Percentiles rank a stretch among this genome's conserved stretches.
Conservation (phyloP, 2,113 vertebrate species). For the Euleptes europaea region DNA sequence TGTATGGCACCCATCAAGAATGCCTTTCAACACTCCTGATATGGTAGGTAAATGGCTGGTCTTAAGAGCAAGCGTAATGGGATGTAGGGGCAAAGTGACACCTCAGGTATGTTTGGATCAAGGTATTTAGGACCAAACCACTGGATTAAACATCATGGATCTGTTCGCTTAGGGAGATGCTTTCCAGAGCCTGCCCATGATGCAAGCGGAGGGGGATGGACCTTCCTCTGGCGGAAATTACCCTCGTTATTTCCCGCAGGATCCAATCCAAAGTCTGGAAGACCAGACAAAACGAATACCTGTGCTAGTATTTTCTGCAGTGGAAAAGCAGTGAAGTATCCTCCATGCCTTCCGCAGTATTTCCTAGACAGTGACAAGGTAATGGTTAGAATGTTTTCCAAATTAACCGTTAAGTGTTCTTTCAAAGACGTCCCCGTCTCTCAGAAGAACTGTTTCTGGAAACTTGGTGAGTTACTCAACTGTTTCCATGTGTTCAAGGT, state of each 20-base stretch:
- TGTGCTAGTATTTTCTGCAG: fast-evolving
- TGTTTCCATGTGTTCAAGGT: slow-evolving; percentile 11
- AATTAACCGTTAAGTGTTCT: not conserved
- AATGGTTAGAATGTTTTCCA: not conserved
- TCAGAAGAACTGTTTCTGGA: not conserved
- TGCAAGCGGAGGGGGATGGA: no score
- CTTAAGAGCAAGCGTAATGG: not conserved
- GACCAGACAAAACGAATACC: not conserved
- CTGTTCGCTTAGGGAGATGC: no score
- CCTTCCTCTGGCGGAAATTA: no score
- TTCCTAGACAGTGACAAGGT: not conserved
- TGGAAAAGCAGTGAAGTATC: not conserved
- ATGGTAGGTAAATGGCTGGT: not conserved
- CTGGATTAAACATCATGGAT: no score
- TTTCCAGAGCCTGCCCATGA: no score
- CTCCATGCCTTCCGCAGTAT: not conserved
- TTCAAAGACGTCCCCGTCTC: not conserved
- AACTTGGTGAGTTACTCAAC: not conserved
- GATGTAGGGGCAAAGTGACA: not conserved
- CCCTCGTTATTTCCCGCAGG: no score
- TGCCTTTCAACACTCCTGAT: not conserved
- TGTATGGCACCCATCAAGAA: not conserved
- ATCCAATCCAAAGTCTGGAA: not conserved
- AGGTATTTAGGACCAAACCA: not conserved
- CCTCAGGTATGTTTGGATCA: not conserved